A percentile compares a stretch with the other conserved stretches of the same genome.
These are phyloP conservation scores for Gobionotothen gibberifrons DNA, from an alignment of 2,797 vertebrate species.

Conservation along the genomic window DNA sequence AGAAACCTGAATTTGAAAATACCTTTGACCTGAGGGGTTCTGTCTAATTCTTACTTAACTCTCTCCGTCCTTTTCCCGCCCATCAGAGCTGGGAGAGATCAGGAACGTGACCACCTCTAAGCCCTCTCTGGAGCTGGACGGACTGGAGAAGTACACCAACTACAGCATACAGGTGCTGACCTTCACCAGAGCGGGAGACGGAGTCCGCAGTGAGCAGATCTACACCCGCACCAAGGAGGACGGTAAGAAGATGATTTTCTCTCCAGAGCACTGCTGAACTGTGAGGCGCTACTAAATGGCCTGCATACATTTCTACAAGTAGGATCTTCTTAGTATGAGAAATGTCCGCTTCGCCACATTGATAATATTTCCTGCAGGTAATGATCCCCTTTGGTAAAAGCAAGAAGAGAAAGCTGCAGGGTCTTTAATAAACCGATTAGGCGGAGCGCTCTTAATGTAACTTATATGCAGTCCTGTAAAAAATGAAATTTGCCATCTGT, in stretches of 20 bases:
- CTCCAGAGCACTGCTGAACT: background rate
- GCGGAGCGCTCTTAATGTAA: conserved; percentile 19
- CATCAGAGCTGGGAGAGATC: conserved; percentile 94
- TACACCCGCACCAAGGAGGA: conserved; percentile 98
- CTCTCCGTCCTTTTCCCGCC: background rate
- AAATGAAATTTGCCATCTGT: conserved; percentile 20
- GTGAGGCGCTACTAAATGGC: background rate
- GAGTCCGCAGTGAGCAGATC: conserved; percentile 95
- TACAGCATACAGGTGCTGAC: conserved; percentile 98
- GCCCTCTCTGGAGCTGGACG: conserved; percentile 93
- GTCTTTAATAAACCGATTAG: conserved; percentile 27
- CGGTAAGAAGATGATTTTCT: conserved; percentile 77
- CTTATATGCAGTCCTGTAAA: background rate
- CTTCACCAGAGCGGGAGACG: conserved; percentile 95
- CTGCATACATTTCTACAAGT: conserved; percentile 13
- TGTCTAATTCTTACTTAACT: background rate
- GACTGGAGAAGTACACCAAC: conserved; percentile 97
- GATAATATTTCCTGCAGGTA: conserved; percentile 14
- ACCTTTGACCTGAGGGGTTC: conserved; percentile 7
- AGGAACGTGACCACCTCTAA: conserved; percentile 94
- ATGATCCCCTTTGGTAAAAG: conserved; percentile 27
- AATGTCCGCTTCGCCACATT: conserved; percentile 12
- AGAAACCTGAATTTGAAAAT: background rate
- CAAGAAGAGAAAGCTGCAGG: background rate
- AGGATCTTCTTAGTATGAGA: conserved; percentile 16